These are phyloP conservation scores for Drosophila algonquin DNA, from an alignment of 2,888 invertebrate genomes.

Conservation along the genomic window DNA sequence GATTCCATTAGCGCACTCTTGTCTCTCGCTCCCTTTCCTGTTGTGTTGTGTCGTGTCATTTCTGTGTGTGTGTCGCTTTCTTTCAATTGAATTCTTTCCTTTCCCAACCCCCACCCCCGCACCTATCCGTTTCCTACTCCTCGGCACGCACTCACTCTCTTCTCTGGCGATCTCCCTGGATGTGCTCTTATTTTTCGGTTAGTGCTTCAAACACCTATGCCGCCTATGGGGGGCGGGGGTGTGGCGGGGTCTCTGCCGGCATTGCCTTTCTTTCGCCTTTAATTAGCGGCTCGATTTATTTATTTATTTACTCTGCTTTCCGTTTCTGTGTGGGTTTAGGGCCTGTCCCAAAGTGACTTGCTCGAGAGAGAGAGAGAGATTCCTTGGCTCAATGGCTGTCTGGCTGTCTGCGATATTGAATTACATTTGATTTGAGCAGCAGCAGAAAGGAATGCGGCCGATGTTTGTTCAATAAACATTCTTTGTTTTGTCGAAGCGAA, in stretches of 20 bases:
- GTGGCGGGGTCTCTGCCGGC: no score
- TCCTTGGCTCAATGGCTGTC: background rate
- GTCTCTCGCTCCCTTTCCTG: conserved; percentile 39
- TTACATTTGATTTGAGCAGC: conserved; percentile 58
- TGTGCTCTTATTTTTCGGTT: conserved; percentile 58
- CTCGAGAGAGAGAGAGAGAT: conserved; percentile 41
- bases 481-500: conserved; percentile 33
- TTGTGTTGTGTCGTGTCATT: conserved; percentile 66
- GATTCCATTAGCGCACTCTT: background rate
- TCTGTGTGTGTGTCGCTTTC: conserved; percentile 68
- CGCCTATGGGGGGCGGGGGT: conserved; percentile 21
- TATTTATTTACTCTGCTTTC: conserved; percentile 67
- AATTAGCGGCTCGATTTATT: conserved; percentile 77
- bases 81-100: conserved; percentile 69
- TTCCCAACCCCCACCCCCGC: conserved; percentile 8
- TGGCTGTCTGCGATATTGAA: conserved; percentile 48
- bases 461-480: conserved; percentile 56
- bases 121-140: conserved; percentile 12
- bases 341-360: no score
- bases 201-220: conserved; percentile 58
- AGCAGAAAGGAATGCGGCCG: conserved; percentile 32
- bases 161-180: conserved; percentile 20
- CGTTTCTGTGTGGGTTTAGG: conserved; percentile 35
- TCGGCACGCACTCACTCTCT: conserved; percentile 44
- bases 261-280: conserved; percentile 52